Evolutionary conservation across 2,113 vertebrate species (phyloP).

Genomic region (Seriola rivoliana): DNA sequence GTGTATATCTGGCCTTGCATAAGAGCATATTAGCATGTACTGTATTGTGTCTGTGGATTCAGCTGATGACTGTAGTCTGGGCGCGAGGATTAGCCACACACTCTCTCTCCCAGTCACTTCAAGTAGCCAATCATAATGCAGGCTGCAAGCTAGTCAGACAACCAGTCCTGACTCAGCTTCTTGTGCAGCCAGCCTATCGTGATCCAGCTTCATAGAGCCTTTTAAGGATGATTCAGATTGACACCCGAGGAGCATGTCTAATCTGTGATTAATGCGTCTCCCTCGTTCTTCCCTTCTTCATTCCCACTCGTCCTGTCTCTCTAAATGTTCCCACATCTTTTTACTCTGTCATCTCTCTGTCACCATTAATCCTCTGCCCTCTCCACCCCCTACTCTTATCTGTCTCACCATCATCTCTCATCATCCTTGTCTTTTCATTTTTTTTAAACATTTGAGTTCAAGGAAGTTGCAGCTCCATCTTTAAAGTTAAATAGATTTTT

Average conservation of each 20-base stretch:
- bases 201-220: slow-evolving; percentile 13
- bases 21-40: slow-evolving; percentile 14
- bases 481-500: not conserved
- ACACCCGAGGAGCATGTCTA: slow-evolving; percentile 59
- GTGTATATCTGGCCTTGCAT: slow-evolving; percentile 15
- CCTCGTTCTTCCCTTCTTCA: slow-evolving; percentile 18
- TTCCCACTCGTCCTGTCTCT: slow-evolving; percentile 32
- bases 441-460: not conserved
- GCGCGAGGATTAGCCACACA: slow-evolving; percentile 58
- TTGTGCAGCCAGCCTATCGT: slow-evolving; percentile 26
- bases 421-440: not conserved
- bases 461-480: not conserved
- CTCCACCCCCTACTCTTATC: not conserved
- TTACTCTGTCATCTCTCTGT: slow-evolving; percentile 24
- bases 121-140: slow-evolving; percentile 26
- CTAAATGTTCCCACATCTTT: slow-evolving; percentile 29
- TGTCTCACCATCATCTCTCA: slow-evolving; percentile 23
- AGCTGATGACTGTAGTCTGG: slow-evolving; percentile 39
- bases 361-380: not conserved
- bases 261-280: slow-evolving; percentile 71
- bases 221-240: slow-evolving; percentile 48
- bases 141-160: not conserved
- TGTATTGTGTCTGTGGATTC: slow-evolving; percentile 24
- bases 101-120: slow-evolving; percentile 11
- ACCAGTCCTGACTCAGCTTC: slow-evolving; percentile 50